Conservation (phyloP, 2,113 vertebrate species). For the Ptilorrhoa leucosticta region DNA sequence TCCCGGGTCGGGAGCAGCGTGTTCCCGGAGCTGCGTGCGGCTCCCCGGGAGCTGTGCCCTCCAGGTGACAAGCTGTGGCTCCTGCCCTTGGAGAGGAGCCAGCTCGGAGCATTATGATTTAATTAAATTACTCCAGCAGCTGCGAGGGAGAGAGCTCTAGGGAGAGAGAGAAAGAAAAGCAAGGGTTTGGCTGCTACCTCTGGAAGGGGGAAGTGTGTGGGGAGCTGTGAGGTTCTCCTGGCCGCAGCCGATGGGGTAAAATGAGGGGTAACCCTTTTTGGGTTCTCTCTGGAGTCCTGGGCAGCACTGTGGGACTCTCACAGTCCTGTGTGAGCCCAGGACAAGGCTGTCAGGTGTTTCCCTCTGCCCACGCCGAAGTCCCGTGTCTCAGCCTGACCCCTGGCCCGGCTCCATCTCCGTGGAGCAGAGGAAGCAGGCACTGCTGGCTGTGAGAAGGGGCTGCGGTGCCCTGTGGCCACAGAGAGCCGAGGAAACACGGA, state of each 20-base stretch:
- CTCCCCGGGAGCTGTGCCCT: background rate
- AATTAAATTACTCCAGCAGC: conserved; percentile 30
- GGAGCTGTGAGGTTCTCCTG: background rate
- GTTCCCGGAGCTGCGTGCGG: background rate
- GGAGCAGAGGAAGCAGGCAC: background rate
- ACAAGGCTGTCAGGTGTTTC: background rate
- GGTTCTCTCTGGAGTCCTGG: background rate
- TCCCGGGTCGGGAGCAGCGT: background rate
- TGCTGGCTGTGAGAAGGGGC: background rate
- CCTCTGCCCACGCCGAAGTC: background rate
- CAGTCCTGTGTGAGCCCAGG: background rate
- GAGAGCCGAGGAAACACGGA: background rate
- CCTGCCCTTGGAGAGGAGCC: conserved; percentile 36
- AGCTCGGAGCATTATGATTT: background rate
- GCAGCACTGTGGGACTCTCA: background rate
- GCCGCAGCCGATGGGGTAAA: background rate
- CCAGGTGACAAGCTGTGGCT: conserved; percentile 24
- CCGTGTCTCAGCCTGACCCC: background rate
- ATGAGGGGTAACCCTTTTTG: background rate
- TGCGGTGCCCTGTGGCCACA: background rate
- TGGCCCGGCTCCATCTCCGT: rapidly evolving
- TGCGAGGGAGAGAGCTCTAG: background rate
- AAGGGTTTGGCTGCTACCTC: background rate
- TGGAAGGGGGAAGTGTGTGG: background rate
- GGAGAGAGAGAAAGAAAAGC: background rate